Evolutionary conservation across 1,140 invertebrate genomes (phyloP).

Genomic region (Brachionus rubens): DNA sequence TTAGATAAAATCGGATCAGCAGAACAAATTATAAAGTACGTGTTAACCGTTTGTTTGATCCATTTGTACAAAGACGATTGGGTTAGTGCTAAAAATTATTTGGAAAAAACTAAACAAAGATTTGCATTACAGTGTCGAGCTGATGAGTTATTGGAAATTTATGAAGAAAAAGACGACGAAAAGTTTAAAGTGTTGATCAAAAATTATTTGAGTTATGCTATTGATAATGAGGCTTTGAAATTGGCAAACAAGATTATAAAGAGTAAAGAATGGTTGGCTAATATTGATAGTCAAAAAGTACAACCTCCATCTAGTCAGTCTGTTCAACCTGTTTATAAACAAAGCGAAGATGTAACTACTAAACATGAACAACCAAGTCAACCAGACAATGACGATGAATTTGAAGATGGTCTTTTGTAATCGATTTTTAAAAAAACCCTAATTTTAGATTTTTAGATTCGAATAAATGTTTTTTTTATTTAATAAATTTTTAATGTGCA

Average conservation of each 20-base stretch:
- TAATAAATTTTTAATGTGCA: no score
- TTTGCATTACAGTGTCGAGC: background rate
- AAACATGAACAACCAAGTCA: no score
- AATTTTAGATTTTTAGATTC: background rate
- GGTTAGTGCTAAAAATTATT: constrained; percentile 36
- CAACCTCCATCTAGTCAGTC: background rate
- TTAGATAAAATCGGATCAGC: constrained; percentile 7
- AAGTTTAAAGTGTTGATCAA: constrained; percentile 40
- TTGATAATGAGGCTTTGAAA: constrained; percentile 43
- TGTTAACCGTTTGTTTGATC: background rate
- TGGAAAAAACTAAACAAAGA: constrained; percentile 11
- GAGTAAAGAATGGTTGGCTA: constrained; percentile 4
- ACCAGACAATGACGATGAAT: background rate
- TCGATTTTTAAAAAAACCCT: background rate
- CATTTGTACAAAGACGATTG: constrained; percentile 41
- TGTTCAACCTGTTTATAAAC: background rate
- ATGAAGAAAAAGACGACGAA: constrained; percentile 39
- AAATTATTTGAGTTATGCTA: constrained; percentile 24
- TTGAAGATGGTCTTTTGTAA: constrained; percentile 39
- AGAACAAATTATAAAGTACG: constrained; percentile 36
- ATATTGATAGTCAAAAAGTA: background rate
- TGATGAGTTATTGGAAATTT: constrained; percentile 31
- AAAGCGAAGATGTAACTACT: no score
- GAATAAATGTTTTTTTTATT: no score
- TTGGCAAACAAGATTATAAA: constrained; percentile 36